Evolutionary conservation across 2,888 invertebrate species (phyloP), one percentile per base, ranked within the genome.

Genomic region (Creontiades dilutus): DNA sequence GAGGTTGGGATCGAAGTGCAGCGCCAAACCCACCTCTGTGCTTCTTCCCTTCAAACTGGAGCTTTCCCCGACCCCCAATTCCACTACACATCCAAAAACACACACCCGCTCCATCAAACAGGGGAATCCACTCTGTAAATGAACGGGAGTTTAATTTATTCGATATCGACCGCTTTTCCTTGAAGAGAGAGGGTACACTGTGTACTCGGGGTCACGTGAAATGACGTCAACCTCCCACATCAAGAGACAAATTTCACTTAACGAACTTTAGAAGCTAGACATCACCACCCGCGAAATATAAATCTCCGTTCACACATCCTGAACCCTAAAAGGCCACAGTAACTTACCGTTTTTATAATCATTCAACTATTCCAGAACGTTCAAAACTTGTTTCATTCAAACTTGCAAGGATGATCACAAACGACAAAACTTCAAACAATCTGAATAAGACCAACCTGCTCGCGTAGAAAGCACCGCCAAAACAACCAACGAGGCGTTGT

Each of bases 121-220:
- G 86, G 76, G 55, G 86, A 86, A 86, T 75, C 75, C 86, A 86
- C 86, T 86, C 76, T 75, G 86, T 68, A 86, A 86, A 86, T 75
- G 86, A 86, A 75, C 68, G 86, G 75, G 48, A 46, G 75, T 86
- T 86, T 86, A 86, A 86, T 86, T 86, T 75, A 86, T 86, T 86
- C 86, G 86, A 86, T 75, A 86, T 86, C 86, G 86, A 86, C 52
- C 82, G 82, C 68, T 68, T 68, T 68, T 68, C 68, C 68, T 11
- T 19, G 12, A 68, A 46, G 68, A 68, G 68, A 68, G 12, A 5
- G 68, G 68, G 68, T 23, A 68, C 68, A 12, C 68, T 7, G 68
- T 68, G 68, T 68, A 68, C 27, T 68, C 68, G 68, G 23, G 68
- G 68, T 68, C 68, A 68, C 27, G 27, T 23, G 68, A 68, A 68